These are phyloP conservation scores for Decapterus maruadsi DNA, from an alignment of 2,797 vertebrate genomes.

Conservation along the genomic window DNA sequence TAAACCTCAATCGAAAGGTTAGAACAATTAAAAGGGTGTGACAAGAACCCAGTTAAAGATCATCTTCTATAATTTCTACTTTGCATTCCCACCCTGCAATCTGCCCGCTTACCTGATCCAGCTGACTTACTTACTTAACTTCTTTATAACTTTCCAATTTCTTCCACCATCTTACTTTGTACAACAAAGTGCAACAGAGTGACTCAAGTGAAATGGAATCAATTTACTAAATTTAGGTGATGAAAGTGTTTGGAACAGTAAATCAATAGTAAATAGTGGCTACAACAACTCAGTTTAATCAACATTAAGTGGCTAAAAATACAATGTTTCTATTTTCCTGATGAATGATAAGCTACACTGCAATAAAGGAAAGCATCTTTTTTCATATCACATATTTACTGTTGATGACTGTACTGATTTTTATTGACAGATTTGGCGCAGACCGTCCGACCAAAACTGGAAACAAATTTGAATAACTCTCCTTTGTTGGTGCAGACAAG, in stretches of 20 bases:
- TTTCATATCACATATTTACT: neutral
- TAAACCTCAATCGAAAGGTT: neutral
- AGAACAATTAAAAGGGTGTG: neutral
- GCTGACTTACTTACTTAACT: neutral
- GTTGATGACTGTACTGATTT: neutral
- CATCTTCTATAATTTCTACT: neutral
- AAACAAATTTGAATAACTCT: slow-evolving; percentile 9
- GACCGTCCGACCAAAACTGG: neutral
- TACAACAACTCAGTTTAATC: neutral
- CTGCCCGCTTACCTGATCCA: slow-evolving; percentile 3
- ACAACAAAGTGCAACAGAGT: neutral
- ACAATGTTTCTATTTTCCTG: neutral
- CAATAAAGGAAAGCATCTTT: neutral
- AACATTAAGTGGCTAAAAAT: neutral
- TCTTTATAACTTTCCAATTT: neutral
- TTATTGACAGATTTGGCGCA: neutral
- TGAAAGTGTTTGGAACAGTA: neutral
- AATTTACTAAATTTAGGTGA: neutral
- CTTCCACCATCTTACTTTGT: neutral
- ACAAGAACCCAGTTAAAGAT: slow-evolving; percentile 7
- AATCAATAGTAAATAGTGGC: neutral
- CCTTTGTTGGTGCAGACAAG: neutral
- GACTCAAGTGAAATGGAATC: neutral
- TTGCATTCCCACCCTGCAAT: neutral
- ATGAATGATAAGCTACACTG: neutral